Conservation (phyloP, 2,113 vertebrate genomes). For the Microtus ochrogaster region DNA sequence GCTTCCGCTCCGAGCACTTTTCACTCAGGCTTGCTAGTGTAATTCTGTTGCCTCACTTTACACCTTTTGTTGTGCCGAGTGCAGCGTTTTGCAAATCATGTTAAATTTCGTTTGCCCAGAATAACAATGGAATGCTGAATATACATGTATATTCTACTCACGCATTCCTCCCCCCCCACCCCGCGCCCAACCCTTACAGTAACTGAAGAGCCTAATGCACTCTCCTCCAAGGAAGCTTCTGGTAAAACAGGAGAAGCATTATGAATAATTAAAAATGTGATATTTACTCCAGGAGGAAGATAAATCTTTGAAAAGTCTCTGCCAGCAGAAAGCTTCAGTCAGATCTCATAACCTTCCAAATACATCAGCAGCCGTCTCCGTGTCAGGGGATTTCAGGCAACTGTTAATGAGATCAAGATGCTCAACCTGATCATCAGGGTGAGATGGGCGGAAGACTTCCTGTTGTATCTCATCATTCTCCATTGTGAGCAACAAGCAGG, state of each 20-base stretch:
- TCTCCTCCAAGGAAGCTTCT: slow-evolving; percentile 81
- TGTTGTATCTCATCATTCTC: slow-evolving; percentile 42
- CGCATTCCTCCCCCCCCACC: slow-evolving; percentile 59
- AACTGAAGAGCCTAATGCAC: slow-evolving; percentile 51
- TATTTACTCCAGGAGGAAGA: slow-evolving; percentile 73
- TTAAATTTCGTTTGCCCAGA: slow-evolving; percentile 81
- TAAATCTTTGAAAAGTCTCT: slow-evolving; percentile 75
- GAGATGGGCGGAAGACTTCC: slow-evolving; percentile 34
- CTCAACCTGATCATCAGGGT: slow-evolving; percentile 51
- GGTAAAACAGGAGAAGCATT: slow-evolving; percentile 78
- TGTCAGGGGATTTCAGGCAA: slow-evolving; percentile 64
- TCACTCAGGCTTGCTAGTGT: background rate
- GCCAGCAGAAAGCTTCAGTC: slow-evolving; percentile 64
- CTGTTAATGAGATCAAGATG: slow-evolving; percentile 63
- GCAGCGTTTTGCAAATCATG: slow-evolving; percentile 73
- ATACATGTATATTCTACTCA: background rate
- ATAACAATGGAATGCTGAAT: slow-evolving; percentile 69
- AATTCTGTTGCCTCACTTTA: slow-evolving; percentile 58
- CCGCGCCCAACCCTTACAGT: slow-evolving; percentile 23
- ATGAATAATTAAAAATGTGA: slow-evolving; percentile 82
- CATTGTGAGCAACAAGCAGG: slow-evolving; percentile 3
- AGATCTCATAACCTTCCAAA: slow-evolving; percentile 60
- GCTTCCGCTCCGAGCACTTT: slow-evolving; percentile 36
- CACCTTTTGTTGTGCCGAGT: slow-evolving; percentile 78
- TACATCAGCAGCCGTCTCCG: slow-evolving; percentile 54